These are phyloP conservation scores for Penaeus vannamei DNA, from an alignment of 1,140 invertebrate species.

Conservation along the genomic window DNA sequence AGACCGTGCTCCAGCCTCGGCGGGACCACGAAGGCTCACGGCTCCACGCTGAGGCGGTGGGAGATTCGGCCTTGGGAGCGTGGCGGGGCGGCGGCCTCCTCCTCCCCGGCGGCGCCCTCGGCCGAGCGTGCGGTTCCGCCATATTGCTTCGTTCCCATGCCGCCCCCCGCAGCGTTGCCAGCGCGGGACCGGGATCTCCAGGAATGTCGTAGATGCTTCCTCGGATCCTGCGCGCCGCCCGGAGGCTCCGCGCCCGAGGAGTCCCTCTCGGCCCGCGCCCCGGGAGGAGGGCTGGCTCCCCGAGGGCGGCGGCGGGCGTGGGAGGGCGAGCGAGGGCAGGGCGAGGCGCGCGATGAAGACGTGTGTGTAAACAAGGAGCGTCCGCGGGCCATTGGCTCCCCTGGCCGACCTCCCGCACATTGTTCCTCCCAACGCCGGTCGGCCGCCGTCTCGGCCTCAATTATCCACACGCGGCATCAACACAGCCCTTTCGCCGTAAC, in stretches of 20 bases:
- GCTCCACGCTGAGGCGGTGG: neutral
- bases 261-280: neutral
- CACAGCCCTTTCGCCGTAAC: slow-evolving; percentile 59
- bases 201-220: neutral
- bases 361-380: slow-evolving; percentile 14
- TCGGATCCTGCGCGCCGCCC: neutral
- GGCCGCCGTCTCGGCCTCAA: slow-evolving; percentile 61
- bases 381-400: slow-evolving; percentile 18
- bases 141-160: slow-evolving; percentile 60
- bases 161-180: slow-evolving; percentile 12
- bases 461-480: slow-evolving; percentile 65
- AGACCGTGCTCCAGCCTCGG: slow-evolving; percentile 16
- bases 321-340: neutral
- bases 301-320: neutral
- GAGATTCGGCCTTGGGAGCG: neutral
- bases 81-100: neutral
- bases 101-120: slow-evolving; percentile 43
- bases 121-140: slow-evolving; percentile 58
- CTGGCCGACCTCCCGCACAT: slow-evolving; percentile 52
- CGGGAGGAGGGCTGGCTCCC: neutral
- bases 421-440: slow-evolving; percentile 56
- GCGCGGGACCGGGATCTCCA: no score
- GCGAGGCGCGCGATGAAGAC: neutral
- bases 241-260: neutral
- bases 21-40: neutral